phyloP scores from a whole-genome alignment of 2,888 invertebrate species.

The Nowickia ferox region DNA sequence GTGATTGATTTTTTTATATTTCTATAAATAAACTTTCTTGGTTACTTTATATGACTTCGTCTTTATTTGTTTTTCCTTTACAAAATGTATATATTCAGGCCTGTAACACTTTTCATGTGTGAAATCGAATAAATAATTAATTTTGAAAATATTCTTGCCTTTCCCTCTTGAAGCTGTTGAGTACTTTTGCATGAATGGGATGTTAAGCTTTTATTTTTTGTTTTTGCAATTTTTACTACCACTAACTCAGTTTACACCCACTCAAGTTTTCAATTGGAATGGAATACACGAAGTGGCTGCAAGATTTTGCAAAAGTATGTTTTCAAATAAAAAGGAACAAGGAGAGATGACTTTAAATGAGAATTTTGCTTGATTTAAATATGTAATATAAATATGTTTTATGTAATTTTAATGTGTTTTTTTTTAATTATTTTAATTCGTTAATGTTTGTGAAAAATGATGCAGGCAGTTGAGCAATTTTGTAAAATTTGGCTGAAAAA shows the following conservation, averaged over 20 bases:
- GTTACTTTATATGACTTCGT: background rate
- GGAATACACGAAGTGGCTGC: background rate
- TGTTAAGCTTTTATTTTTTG: background rate
- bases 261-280: slow-evolving; percentile 7
- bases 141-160: slow-evolving; percentile 19
- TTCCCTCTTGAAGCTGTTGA: background rate
- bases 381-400: background rate
- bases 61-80: background rate
- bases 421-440: background rate
- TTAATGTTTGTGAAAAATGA: background rate
- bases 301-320: background rate
- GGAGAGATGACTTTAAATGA: background rate
- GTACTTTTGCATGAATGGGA: slow-evolving; percentile 6
- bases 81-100: background rate
- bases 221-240: background rate
- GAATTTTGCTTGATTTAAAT: slow-evolving; percentile 10
- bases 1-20: too few species aligned
- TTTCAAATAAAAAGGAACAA: background rate
- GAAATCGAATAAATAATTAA: slow-evolving; percentile 19
- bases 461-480: background rate
- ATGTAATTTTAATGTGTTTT: slow-evolving; percentile 20
- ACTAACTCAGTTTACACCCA: slow-evolving; percentile 5
- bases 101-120: background rate
- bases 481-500: slow-evolving; percentile 33
- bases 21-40: background rate